A percentile compares a stretch with the other conserved stretches of the same genome.
These are phyloP conservation scores for Turnix velox DNA, from an alignment of 2,113 vertebrate species.

Conservation along the genomic window DNA sequence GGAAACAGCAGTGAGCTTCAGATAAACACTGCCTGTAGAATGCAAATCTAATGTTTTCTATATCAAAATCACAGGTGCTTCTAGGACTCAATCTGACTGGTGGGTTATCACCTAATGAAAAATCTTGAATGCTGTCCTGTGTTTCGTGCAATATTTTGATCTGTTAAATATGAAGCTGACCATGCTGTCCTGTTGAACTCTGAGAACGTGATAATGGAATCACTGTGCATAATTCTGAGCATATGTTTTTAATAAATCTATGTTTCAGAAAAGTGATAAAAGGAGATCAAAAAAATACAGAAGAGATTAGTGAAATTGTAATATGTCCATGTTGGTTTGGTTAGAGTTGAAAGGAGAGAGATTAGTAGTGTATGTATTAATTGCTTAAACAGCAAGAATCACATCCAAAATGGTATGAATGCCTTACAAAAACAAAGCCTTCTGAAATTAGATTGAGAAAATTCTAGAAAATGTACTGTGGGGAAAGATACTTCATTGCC, in stretches of 20 bases:
- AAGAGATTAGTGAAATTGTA: neutral
- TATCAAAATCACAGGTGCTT: neutral
- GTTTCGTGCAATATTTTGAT: neutral
- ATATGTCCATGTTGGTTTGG: neutral
- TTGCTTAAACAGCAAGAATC: neutral
- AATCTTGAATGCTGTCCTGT: neutral
- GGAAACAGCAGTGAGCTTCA: neutral
- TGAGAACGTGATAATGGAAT: neutral
- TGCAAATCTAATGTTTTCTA: neutral
- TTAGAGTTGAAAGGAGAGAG: neutral
- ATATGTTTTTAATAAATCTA: neutral
- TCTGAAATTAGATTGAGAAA: conserved; percentile 4
- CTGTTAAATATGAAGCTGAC: neutral
- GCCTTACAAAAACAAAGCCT: neutral
- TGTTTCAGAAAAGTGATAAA: neutral
- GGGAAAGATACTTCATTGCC: conserved; percentile 28
- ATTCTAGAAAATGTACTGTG: neutral
- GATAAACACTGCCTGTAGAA: neutral
- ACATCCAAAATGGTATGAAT: neutral
- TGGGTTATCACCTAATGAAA: neutral
- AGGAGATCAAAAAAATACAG: neutral
- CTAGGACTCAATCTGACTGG: neutral
- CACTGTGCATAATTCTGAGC: neutral
- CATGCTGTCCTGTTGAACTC: neutral
- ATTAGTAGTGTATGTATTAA: neutral